These are phyloP conservation scores for Vandiemenella viatica DNA, from an alignment of 2,888 invertebrate species.

Conservation along the genomic window DNA sequence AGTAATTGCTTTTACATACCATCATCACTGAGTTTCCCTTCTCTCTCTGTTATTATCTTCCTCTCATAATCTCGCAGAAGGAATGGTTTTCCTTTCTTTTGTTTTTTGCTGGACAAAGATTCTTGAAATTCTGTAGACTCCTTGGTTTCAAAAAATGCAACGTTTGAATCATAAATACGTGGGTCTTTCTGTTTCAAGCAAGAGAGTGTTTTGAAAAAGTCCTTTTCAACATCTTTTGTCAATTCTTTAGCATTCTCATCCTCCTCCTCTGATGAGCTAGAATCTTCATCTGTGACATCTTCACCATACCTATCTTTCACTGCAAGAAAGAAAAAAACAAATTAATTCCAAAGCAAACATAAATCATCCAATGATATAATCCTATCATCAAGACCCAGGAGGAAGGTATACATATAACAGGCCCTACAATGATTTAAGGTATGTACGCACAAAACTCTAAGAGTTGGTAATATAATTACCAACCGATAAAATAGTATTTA, in stretches of 20 bases:
- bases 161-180: slow-evolving; percentile 64
- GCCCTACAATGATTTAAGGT: too few relatives aligned
- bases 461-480: too few relatives aligned
- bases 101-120: slow-evolving; percentile 20
- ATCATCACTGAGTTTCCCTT: slow-evolving; percentile 29
- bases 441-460: too few relatives aligned
- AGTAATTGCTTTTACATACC: slow-evolving; percentile 14
- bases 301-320: slow-evolving; percentile 64
- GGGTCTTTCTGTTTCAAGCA: slow-evolving; percentile 80
- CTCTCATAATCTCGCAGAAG: slow-evolving; percentile 66
- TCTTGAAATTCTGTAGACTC: slow-evolving; percentile 13
- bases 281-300: slow-evolving; percentile 30
- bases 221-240: slow-evolving; percentile 57
- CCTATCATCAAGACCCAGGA: too few relatives aligned
- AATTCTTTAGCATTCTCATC: slow-evolving; percentile 46
- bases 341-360: neutral
- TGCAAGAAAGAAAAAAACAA: slow-evolving; percentile 25
- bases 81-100: slow-evolving; percentile 40
- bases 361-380: too few relatives aligned
- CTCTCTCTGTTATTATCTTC: slow-evolving; percentile 52
- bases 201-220: slow-evolving; percentile 75
- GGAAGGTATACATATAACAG: too few relatives aligned
- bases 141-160: slow-evolving; percentile 46
- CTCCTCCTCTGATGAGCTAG: slow-evolving; percentile 42
- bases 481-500: too few relatives aligned